phyloP scores from a whole-genome alignment of 1,140 invertebrate species.

The Ceratitis capitata region DNA sequence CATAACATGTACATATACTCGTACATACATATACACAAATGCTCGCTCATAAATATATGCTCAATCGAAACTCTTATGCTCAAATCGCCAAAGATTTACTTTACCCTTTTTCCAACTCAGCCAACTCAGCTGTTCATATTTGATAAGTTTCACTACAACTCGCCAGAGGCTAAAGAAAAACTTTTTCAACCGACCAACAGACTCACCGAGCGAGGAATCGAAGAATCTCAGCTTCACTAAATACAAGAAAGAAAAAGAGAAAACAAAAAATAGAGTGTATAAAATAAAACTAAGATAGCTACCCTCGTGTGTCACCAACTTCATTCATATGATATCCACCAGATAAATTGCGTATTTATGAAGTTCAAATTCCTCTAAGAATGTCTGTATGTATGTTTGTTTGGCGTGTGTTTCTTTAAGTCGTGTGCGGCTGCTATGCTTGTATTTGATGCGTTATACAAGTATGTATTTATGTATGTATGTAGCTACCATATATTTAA shows the following conservation, averaged over 20 bases:
- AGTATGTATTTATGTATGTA: not conserved
- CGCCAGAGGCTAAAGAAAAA: slow-evolving; percentile 12
- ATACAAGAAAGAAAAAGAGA: not conserved
- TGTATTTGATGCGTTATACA: not conserved
- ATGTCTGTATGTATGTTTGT: no score
- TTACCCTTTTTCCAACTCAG: not conserved
- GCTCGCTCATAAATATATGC: not conserved
- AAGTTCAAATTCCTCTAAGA: slow-evolving; percentile 33
- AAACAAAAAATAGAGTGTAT: not conserved
- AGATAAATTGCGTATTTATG: slow-evolving; percentile 34
- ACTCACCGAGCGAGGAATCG: no score
- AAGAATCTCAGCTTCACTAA: not conserved
- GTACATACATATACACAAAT: not conserved
- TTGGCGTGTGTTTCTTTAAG: not conserved
- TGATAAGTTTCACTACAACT: slow-evolving; percentile 17
- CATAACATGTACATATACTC: not conserved
- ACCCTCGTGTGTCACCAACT: slow-evolving; percentile 6
- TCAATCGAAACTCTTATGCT: not conserved
- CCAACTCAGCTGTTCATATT: slow-evolving; percentile 6
- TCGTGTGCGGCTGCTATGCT: not conserved
- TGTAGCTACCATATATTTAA: not conserved
- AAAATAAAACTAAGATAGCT: not conserved
- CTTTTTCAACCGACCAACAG: not conserved
- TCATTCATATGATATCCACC: slow-evolving; percentile 21
- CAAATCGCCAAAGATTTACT: not conserved